Evolutionary conservation across 2,888 invertebrate genomes (phyloP).

Genomic region (Rhamphomyia laevipes): DNA sequence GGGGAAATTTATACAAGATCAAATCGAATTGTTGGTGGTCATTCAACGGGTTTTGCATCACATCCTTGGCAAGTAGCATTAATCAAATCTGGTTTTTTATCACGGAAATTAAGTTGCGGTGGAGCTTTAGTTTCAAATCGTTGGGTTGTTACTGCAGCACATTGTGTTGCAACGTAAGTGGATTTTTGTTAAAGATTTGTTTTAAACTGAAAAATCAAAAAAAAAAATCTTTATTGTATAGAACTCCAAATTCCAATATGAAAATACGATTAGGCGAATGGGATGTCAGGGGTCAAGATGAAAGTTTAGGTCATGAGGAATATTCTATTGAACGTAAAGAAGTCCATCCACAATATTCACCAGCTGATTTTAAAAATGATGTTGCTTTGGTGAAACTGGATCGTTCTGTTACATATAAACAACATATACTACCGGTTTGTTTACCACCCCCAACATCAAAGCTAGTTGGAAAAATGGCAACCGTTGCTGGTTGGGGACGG

Average conservation of each 20-base stretch:
- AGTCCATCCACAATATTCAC: constrained; percentile 82
- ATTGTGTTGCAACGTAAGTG: constrained; percentile 83
- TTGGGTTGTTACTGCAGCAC: constrained; percentile 88
- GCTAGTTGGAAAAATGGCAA: constrained; percentile 75
- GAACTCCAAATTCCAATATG: constrained; percentile 77
- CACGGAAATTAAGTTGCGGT: constrained; percentile 83
- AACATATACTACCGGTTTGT: constrained; percentile 88
- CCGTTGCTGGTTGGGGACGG: constrained; percentile 87
- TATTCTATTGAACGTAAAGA: constrained; percentile 80
- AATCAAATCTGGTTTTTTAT: constrained; percentile 80
- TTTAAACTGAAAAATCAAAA: neutral
- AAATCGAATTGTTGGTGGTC: constrained; percentile 85
- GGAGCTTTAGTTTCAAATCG: constrained; percentile 80
- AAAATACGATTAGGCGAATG: constrained; percentile 85
- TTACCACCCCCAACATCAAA: constrained; percentile 68
- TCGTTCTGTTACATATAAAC: constrained; percentile 72
- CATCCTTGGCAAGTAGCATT: constrained; percentile 93
- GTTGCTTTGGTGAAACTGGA: constrained; percentile 73
- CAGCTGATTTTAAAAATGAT: constrained; percentile 84
- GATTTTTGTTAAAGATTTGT: neutral
- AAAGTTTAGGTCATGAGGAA: constrained; percentile 76
- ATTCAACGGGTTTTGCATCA: constrained; percentile 78
- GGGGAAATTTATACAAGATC: constrained; percentile 79
- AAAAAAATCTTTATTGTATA: constrained; percentile 33
- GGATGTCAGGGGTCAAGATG: constrained; percentile 79